phyloP scores from a whole-genome alignment of 2,888 invertebrate species.

The Lissonota sp. region DNA sequence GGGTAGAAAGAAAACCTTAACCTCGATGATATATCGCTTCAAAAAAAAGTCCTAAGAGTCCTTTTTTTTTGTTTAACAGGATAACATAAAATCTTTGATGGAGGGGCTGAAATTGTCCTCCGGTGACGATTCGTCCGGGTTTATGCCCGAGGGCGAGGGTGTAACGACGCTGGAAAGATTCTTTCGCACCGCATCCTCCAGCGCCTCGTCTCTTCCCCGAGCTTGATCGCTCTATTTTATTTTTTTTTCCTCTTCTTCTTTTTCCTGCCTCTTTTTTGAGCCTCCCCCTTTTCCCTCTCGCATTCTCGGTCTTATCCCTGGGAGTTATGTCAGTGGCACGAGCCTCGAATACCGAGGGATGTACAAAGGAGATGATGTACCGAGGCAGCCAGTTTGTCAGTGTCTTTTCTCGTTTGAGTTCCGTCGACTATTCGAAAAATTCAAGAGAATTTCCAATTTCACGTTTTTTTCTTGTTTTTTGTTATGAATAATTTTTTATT shows the following conservation, averaged over 20 bases:
- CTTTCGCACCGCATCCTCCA: constrained; percentile 40
- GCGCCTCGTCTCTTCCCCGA: constrained; percentile 35
- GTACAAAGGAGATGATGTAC: background rate
- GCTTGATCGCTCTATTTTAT: constrained; percentile 8
- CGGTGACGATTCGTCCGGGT: constrained; percentile 18
- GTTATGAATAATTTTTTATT: too few species aligned
- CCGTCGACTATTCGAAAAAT: constrained; percentile 11
- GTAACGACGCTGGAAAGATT: constrained; percentile 32
- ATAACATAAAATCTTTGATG: constrained; percentile 36
- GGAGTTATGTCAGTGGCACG: constrained; percentile 48
- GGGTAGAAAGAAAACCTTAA: background rate
- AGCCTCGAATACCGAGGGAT: constrained; percentile 39
- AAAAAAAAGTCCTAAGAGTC: background rate
- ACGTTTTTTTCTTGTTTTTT: background rate
- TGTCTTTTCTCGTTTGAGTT: constrained; percentile 28
- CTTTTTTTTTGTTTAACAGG: constrained; percentile 11
- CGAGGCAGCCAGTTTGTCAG: constrained; percentile 36
- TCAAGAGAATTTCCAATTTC: too few species aligned
- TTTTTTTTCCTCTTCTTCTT: background rate
- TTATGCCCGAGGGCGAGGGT: constrained; percentile 21
- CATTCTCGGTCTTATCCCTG: constrained; percentile 26
- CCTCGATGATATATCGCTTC: background rate
- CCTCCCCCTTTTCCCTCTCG: constrained; percentile 18
- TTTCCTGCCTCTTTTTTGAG: constrained; percentile 21
- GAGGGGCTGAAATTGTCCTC: constrained; percentile 20